These are phyloP conservation scores for Mycalesis mineus DNA, from an alignment of 2,888 invertebrate species.

Conservation along the genomic window DNA sequence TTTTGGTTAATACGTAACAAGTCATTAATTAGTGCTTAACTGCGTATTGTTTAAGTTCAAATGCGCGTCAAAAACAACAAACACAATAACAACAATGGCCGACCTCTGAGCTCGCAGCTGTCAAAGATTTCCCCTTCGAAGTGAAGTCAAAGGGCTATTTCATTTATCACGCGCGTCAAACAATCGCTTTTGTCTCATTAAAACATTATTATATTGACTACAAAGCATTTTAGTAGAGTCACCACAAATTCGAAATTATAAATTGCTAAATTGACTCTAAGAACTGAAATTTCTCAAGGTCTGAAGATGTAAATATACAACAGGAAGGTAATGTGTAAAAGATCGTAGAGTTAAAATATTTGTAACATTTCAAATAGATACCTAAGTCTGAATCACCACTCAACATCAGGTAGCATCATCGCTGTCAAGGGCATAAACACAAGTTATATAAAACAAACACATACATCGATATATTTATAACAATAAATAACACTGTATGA, in stretches of 20 bases:
- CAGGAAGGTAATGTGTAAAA: no score
- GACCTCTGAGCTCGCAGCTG: background rate
- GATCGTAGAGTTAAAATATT: no score
- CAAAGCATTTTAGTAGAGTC: background rate
- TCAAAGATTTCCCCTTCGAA: slow-evolving; percentile 7
- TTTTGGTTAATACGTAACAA: background rate
- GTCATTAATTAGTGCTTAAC: background rate
- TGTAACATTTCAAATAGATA: no score
- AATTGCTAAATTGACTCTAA: no score
- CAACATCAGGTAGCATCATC: no score
- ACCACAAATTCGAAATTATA: background rate
- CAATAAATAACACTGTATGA: slow-evolving; percentile 17
- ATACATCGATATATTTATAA: background rate
- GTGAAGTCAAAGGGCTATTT: slow-evolving; percentile 20
- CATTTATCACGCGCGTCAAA: slow-evolving; percentile 22
- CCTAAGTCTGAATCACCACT: no score
- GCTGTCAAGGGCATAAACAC: no score
- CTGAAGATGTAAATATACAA: no score
- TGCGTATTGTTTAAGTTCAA: background rate
- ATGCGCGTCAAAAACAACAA: background rate
- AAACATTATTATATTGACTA: slow-evolving; percentile 7
- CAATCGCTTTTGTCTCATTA: slow-evolving; percentile 23
- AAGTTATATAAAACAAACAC: no score
- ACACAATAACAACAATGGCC: slow-evolving; percentile 3
- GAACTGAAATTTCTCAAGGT: no score